Percentiles rank a stretch among this genome's conserved stretches.
Conservation (phyloP, 1,140 invertebrate genomes). For the Drosophila asahinai region DNA sequence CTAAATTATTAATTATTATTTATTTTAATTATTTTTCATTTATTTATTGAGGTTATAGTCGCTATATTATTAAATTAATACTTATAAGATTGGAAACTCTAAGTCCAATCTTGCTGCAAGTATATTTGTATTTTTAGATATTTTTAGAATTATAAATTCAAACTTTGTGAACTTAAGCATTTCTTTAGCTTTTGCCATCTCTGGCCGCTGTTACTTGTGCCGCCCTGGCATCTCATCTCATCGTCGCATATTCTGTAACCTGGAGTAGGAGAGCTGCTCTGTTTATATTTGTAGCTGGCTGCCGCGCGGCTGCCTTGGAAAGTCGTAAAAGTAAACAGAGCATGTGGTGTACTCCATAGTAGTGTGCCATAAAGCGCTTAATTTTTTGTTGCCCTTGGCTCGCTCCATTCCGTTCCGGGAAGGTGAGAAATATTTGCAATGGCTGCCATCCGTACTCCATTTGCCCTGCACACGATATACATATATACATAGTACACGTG, state of each 20-base stretch:
- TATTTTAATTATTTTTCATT: no score
- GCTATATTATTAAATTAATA: no score
- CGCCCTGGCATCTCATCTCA: constrained; percentile 26
- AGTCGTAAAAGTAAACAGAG: constrained; percentile 81
- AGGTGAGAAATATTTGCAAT: constrained; percentile 71
- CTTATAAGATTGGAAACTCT: no score
- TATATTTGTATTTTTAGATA: no score
- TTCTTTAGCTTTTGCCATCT: neutral
- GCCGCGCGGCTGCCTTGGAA: constrained; percentile 38
- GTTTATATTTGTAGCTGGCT: constrained; percentile 43
- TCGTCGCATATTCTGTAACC: constrained; percentile 1
- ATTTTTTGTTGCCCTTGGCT: constrained; percentile 68
- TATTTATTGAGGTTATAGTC: neutral
- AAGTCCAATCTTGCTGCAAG: no score
- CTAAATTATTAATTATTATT: no score
- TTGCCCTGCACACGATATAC: constrained; percentile 10
- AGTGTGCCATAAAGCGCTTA: constrained; percentile 76
- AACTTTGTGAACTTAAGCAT: no score
- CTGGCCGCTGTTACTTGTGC: constrained; percentile 5
- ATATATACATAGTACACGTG: neutral
- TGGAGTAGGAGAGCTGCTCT: constrained; percentile 15
- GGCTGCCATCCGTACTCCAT: neutral
- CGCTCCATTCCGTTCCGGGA: constrained; percentile 42
- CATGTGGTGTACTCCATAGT: constrained; percentile 66
- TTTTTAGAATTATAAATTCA: no score